phyloP scores from a whole-genome alignment of 2,888 invertebrate species.

The Blomia tropicalis region DNA sequence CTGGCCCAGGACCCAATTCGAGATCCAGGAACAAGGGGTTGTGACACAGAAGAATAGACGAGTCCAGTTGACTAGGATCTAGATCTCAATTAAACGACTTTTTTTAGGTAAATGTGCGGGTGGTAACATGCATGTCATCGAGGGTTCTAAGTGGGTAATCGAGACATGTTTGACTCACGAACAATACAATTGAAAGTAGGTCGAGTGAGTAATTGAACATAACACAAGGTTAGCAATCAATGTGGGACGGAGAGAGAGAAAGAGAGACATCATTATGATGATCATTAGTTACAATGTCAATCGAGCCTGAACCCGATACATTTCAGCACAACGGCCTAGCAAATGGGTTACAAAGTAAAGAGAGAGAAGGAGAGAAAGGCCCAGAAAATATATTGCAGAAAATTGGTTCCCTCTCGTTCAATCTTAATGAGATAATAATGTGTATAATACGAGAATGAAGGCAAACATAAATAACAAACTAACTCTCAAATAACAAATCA shows the following conservation, averaged over 20 bases:
- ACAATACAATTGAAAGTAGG: too few species aligned
- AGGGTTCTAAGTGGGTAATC: conserved; percentile 11
- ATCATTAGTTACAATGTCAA: neutral
- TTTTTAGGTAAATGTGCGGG: neutral
- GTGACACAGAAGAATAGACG: neutral
- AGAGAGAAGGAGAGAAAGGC: neutral
- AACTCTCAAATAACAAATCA: neutral
- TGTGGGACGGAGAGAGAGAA: neutral
- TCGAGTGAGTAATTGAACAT: neutral
- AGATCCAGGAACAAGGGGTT: too few species aligned
- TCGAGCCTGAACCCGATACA: neutral
- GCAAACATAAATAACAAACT: conserved; percentile 12
- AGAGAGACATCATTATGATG: neutral
- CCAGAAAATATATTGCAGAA: neutral
- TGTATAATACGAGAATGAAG: conserved; percentile 6
- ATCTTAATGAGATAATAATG: conserved; percentile 3
- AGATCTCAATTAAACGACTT: conserved; percentile 12
- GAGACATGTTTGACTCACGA: too few species aligned
- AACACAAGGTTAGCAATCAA: too few species aligned
- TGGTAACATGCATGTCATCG: neutral
- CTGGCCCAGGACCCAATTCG: too few species aligned
- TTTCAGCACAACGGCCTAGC: neutral
- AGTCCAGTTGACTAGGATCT: neutral
- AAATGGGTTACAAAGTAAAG: too few species aligned
- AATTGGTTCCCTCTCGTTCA: too few species aligned